Evolutionary conservation across 1,140 invertebrate genomes (phyloP), one percentile per base, ranked within the genome.

Genomic region (Pseudomyrmex flavicornis): DNA sequence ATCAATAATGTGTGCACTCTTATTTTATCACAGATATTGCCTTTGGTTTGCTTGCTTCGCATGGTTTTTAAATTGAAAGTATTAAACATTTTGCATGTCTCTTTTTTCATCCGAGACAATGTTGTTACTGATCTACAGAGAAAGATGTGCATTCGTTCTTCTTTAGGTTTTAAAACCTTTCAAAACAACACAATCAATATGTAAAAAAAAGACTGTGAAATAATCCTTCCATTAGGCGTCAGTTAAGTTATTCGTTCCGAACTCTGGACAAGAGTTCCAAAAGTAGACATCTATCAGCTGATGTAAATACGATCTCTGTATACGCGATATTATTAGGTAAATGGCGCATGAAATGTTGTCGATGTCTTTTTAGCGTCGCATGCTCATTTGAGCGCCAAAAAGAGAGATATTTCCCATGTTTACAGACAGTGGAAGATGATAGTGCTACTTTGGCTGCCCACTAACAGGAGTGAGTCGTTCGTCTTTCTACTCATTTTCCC

Each of bases 361-460:
- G 85, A 85, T 94, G 85, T 93, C 90, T 93, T 92, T 75, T 88
- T 92, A 92, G 90, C 85, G 88, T 89, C 86, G 93, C 92, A 93
- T 93, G 91, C 88, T 92, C 89, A 91, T 84, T 82, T 85, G 80
- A 90, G 92, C 91, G 87, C 86, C 89, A 90, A 89, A 92, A 91
- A 91, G 88, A 92, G 91, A 92, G 89, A 88, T 90, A 79, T 93
- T 93, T 93, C 82, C 91, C 91, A 86, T 93, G 91, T 93, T 94
- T 93, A 91, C 94, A 94, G 94, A 94, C 91, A 89, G 91, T 91
- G 92, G 93, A 94, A 91, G 93, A 91, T 91, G 94, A 94, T 93
- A 93, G 90, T 85, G 90, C 93, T 92, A 93, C 92, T 91, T 91
- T 94, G 94, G 93, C 93, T 91, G 93, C 93, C 91, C 93, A 93